These are phyloP conservation scores for Allophyes oxyacanthae DNA, from an alignment of 2,888 invertebrate species.

Conservation along the genomic window DNA sequence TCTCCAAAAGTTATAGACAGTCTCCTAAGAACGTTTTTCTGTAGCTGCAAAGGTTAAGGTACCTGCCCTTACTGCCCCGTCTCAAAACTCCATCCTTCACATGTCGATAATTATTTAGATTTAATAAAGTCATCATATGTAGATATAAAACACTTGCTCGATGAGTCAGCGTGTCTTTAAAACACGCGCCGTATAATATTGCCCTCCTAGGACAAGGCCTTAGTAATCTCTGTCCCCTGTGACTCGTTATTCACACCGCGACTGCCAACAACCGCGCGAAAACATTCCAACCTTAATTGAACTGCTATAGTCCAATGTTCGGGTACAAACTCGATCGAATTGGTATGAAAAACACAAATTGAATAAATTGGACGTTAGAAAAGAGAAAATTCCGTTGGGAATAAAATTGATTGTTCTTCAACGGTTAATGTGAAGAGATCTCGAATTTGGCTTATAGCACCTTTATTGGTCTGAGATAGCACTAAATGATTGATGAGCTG, in stretches of 20 bases:
- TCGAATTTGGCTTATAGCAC: constrained; percentile 36
- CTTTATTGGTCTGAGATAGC: too few species aligned
- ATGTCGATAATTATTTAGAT: too few species aligned
- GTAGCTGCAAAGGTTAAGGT: too few species aligned
- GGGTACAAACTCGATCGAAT: background rate
- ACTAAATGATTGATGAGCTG: constrained; percentile 43
- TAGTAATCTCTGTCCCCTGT: constrained; percentile 26
- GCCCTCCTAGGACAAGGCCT: background rate
- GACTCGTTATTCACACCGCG: constrained; percentile 24
- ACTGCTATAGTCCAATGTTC: background rate
- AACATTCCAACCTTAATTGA: constrained; percentile 33
- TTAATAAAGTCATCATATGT: too few species aligned
- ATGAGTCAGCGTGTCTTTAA: too few species aligned
- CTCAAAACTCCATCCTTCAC: too few species aligned
- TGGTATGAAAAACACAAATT: background rate
- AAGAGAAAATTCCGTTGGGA: constrained; percentile 12
- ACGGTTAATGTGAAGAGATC: constrained; percentile 38
- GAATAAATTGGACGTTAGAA: constrained; percentile 28
- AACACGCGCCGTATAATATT: too few species aligned
- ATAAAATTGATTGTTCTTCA: constrained; percentile 41
- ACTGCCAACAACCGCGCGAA: constrained; percentile 3
- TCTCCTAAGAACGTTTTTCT: too few species aligned
- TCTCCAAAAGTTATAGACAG: too few species aligned
- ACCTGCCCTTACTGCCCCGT: too few species aligned
- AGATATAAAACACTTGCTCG: too few species aligned